These are phyloP conservation scores for Phasianus colchicus DNA, from an alignment of 2,113 vertebrate species.

Conservation along the genomic window DNA sequence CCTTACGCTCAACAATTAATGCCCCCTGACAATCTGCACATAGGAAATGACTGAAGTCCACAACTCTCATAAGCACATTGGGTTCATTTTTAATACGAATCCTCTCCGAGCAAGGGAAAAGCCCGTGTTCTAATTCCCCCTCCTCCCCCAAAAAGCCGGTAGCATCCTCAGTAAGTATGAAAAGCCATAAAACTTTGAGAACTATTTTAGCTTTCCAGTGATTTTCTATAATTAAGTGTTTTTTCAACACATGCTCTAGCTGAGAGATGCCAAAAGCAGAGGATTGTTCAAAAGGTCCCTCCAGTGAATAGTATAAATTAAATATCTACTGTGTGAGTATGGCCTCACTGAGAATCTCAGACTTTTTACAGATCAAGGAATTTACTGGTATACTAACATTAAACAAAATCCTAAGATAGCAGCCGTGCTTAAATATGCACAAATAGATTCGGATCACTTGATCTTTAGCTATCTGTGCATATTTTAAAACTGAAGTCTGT, in stretches of 20 bases:
- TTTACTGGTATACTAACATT: constrained; percentile 37
- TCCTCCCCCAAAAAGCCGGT: neutral
- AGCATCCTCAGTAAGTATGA: constrained; percentile 16
- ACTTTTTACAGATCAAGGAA: constrained; percentile 53
- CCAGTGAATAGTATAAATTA: constrained; percentile 56
- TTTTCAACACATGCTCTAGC: constrained; percentile 52
- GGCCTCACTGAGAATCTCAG: constrained; percentile 43
- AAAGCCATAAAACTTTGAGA: constrained; percentile 53
- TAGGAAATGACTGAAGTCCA: neutral
- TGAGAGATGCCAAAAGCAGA: constrained; percentile 60
- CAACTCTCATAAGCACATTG: neutral
- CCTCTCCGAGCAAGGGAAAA: neutral
- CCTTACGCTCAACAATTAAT: neutral
- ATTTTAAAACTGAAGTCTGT: constrained; percentile 59
- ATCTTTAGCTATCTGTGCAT: constrained; percentile 52
- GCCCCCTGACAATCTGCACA: neutral
- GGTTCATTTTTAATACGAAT: neutral
- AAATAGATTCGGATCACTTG: constrained; percentile 53
- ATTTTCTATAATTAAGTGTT: constrained; percentile 74
- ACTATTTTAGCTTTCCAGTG: constrained; percentile 74
- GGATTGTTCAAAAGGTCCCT: constrained; percentile 43
- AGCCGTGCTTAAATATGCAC: constrained; percentile 50
- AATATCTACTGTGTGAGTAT: constrained; percentile 59
- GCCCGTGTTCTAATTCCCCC: neutral
- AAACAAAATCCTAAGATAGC: constrained; percentile 54